These are phyloP conservation scores for Chloroceryle inda DNA, from an alignment of 2,797 vertebrate genomes.

Conservation along the genomic window DNA sequence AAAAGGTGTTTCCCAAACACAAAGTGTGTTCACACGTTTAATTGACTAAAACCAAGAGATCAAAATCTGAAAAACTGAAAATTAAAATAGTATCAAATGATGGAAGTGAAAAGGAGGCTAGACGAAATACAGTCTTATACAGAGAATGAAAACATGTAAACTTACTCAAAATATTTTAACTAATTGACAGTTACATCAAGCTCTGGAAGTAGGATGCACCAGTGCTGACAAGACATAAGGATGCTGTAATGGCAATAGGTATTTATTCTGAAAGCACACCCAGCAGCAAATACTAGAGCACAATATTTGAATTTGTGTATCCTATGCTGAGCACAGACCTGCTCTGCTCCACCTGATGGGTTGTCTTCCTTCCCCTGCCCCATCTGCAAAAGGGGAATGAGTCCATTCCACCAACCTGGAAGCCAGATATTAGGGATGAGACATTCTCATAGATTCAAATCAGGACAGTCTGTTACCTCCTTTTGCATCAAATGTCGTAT, in stretches of 20 bases:
- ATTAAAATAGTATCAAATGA: not conserved
- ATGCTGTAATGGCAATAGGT: not conserved
- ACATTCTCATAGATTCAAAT: not conserved
- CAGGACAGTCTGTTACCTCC: not conserved
- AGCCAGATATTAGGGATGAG: not conserved
- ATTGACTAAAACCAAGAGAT: not conserved
- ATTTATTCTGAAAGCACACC: not conserved
- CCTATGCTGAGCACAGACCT: not conserved
- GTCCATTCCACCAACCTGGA: rapidly evolving
- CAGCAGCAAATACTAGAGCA: not conserved
- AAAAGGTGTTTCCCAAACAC: not conserved
- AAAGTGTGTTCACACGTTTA: not conserved
- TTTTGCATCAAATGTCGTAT: not conserved
- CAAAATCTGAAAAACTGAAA: not conserved
- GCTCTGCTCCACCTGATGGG: not conserved
- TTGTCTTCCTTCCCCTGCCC: not conserved
- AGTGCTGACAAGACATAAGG: not conserved
- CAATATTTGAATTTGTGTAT: not conserved
- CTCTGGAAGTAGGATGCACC: not conserved
- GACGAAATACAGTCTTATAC: not conserved
- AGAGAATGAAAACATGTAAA: not conserved
- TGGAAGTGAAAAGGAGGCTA: not conserved
- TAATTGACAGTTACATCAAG: not conserved
- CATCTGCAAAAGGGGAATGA: not conserved
- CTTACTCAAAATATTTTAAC: not conserved